phyloP scores from a whole-genome alignment of 2,888 invertebrate species.

The Atrina japonica region DNA sequence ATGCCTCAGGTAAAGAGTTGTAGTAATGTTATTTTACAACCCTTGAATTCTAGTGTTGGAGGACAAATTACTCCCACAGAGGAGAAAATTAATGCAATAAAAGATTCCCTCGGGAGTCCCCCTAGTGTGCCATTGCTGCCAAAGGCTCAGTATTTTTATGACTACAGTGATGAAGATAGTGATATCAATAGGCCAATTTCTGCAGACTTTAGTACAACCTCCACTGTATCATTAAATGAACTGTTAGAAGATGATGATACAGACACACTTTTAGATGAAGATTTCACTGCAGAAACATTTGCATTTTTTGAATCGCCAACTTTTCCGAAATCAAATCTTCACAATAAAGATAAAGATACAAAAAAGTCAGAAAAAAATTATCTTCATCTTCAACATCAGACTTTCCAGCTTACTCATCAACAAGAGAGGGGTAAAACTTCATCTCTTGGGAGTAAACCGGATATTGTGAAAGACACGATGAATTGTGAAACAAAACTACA shows the following conservation, averaged over 20 bases:
- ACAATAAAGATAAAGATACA: conserved; percentile 12
- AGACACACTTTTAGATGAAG: conserved; percentile 63
- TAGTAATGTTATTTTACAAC: no score
- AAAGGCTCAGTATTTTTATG: conserved; percentile 69
- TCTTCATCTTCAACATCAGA: no score
- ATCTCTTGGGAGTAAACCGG: conserved; percentile 53
- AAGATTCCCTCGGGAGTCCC: conserved; percentile 23
- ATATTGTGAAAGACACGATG: conserved; percentile 62
- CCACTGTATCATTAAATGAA: conserved; percentile 76
- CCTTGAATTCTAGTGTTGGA: not conserved
- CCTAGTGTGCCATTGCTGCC: conserved; percentile 34
- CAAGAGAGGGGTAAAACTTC: conserved; percentile 24
- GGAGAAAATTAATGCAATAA: conserved; percentile 24
- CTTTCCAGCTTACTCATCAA: not conserved
- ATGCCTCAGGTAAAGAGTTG: not conserved
- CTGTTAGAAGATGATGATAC: conserved; percentile 73
- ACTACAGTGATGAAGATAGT: conserved; percentile 74
- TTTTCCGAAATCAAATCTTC: conserved; percentile 32
- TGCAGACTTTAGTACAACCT: conserved; percentile 69
- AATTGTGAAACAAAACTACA: conserved; percentile 50
- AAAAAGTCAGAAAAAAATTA: not conserved
- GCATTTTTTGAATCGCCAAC: conserved; percentile 43
- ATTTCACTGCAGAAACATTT: conserved; percentile 65
- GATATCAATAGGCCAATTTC: conserved; percentile 67
- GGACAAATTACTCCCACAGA: conserved; percentile 1